A percentile compares a stretch with the other conserved stretches of the same genome.
Conservation (phyloP, 2,888 invertebrate genomes). For the Dasysyrphus tricinctus region DNA sequence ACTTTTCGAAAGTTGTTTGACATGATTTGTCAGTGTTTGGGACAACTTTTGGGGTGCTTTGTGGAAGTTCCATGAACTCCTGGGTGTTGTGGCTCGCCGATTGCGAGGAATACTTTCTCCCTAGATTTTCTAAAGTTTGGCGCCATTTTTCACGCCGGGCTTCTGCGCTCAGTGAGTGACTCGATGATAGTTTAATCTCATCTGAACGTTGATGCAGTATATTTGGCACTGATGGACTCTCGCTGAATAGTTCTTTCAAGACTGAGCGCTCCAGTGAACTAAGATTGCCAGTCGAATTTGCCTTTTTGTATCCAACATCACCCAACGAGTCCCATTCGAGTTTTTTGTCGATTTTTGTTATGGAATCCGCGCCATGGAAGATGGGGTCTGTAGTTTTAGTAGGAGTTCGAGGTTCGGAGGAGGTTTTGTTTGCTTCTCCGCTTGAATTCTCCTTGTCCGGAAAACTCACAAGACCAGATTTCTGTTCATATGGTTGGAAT, state of each 20-base stretch:
- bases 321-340: constrained; percentile 95
- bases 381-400: neutral
- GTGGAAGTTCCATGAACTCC: constrained; percentile 47
- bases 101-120: constrained; percentile 72
- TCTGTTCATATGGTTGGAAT: neutral
- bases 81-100: constrained; percentile 52
- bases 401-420: constrained; percentile 7
- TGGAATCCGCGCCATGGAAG: constrained; percentile 86
- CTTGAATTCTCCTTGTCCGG: constrained; percentile 27
- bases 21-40: constrained; percentile 41
- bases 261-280: constrained; percentile 81
- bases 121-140: constrained; percentile 69
- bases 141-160: constrained; percentile 73
- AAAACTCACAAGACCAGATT: neutral
- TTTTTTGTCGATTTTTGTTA: constrained; percentile 88
- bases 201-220: constrained; percentile 35
- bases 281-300: constrained; percentile 84
- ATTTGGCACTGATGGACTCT: constrained; percentile 72
- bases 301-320: constrained; percentile 91
- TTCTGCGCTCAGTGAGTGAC: neutral
- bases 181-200: constrained; percentile 15
- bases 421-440: neutral
- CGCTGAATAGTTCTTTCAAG: constrained; percentile 79
- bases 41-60: constrained; percentile 54
- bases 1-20: constrained; percentile 33